Evolutionary conservation across 1,140 invertebrate genomes (phyloP), one percentile per base, ranked within the genome.

Genomic region (Pseudomyrmex sp.): DNA sequence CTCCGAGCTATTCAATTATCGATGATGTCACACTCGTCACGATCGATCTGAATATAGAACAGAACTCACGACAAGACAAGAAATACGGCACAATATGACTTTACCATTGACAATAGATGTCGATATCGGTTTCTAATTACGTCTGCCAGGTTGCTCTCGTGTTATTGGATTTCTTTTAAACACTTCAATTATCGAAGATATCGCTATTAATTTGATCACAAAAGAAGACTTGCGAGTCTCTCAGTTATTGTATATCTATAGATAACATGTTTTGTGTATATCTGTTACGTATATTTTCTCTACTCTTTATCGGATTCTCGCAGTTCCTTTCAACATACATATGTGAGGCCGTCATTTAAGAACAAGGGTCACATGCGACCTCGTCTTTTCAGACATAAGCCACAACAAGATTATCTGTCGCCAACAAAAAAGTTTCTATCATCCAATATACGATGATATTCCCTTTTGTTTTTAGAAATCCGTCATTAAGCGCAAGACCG

Each of bases 21-120:
- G 26, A 23, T 23, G 13, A 20, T 23, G 26, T 77, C 50, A 20
- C n/a, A 54, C 65, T 65, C 15, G 46, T 58, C 69, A 10, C 20
- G 15, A 74, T 74, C 48, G 18, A 74, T 48, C 58, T 48, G 56
- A 48, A 74, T 52, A 35, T 76, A 20, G 10, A 52, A 52, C 50
- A 52, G 50, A 52, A 13, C 13, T 52, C 9, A 35, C 35, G 4
- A 7, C 9, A 13, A 15, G 46, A 35, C 5, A 65, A 76, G 46
- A 74, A 26, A 62, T 3, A 5, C 56, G 20, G 63, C n/a, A 5
- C 12, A 5, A 18, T 35, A 50, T 48, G 4, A 26, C 18, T 26
- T 35, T 63, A 48, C 15, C 2, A 3, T 0, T 15, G 23, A 15
- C 12, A 65, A 46, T 18, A 26, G 9, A 2, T 12, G 13, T 59